Base-by-base conservation (phyloP, 2,888 invertebrate genomes). In the Brachylomia viminalis region DNA sequence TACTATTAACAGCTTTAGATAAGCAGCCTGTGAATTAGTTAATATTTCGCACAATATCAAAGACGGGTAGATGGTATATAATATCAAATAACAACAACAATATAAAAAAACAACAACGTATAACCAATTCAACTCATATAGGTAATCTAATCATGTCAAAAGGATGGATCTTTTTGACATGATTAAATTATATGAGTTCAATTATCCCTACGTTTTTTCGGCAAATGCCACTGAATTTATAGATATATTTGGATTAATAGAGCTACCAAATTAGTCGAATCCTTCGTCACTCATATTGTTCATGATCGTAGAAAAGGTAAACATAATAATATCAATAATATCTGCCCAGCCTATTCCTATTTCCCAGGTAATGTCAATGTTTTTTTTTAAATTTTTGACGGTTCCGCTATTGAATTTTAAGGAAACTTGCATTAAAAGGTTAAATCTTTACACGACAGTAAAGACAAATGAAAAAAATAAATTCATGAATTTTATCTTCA, bases 201-300 rank as follows among this genome's bases (percentile, higher is more conserved):
- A 72, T 56, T 45, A 27, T 27, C 33, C 30, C 8, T 47, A 47
- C 30, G 23, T 47, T 30, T 30, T 59, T 59, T 52, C 27, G 38
- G 49, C 17, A 69, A 59, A 73, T 68, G 23, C 15, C 20, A 59
- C 47, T 17, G 27, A 49, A 49, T 69, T n/a, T n/a, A 52, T n/a
- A n/a, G n/a, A n/a, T 38, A 38, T 38, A 38, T 38, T 72, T 45
- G 45, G 47, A 72, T 47, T 72, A 67, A 23, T 42, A 20, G n/a
- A 33, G 38, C 33, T n/a, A 52, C 52, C 42, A 38, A 62, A 11
- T 67, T n/a, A 52, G 6, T 52, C 3, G n/a, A 54, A 67, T 67
- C 10, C 17, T 42, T 42, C 17, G 11, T 67, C 23, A 52, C 49
- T 71, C 30, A 23, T 27, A 64, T 6, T 20, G 45, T 30, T 47